Conservation (phyloP, 2,113 vertebrate species). For the Syngnathoides biaculeatus region DNA sequence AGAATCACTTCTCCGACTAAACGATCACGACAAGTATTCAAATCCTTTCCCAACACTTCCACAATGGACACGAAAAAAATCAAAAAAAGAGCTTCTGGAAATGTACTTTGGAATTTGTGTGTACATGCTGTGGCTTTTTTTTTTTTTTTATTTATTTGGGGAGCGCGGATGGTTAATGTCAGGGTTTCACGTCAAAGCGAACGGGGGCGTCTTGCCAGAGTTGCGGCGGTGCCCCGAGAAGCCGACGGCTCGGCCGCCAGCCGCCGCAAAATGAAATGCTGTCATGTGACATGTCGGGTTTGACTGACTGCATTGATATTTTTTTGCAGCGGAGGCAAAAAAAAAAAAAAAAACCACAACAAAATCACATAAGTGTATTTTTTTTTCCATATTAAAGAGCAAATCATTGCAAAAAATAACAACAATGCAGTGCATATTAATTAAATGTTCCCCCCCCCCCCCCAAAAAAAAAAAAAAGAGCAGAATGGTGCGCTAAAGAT, state of each 20-base stretch:
- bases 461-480: neutral
- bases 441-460: too few species aligned
- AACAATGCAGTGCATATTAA: neutral
- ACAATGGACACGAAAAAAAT: conserved; percentile 17
- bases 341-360: neutral
- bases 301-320: conserved; percentile 17
- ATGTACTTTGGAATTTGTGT: conserved; percentile 14
- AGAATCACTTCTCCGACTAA: neutral
- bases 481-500: neutral
- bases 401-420: neutral
- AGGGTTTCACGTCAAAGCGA: conserved; percentile 23
- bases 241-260: conserved; percentile 38
- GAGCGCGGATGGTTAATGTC: conserved; percentile 26
- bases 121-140: conserved; percentile 15
- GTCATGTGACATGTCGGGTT: conserved; percentile 15
- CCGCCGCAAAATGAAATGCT: conserved; percentile 30
- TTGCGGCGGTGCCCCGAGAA: conserved; percentile 34
- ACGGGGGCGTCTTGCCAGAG: conserved; percentile 34
- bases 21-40: conserved; percentile 3
- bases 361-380: neutral
- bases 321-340: neutral
- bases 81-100: conserved; percentile 29
- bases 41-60: conserved; percentile 14
- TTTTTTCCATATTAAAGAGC: neutral
- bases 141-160: conserved; percentile 7